Evolutionary conservation across 2,888 invertebrate species (phyloP), one percentile per base, ranked within the genome.

Genomic region (Sphinx pinastri): DNA sequence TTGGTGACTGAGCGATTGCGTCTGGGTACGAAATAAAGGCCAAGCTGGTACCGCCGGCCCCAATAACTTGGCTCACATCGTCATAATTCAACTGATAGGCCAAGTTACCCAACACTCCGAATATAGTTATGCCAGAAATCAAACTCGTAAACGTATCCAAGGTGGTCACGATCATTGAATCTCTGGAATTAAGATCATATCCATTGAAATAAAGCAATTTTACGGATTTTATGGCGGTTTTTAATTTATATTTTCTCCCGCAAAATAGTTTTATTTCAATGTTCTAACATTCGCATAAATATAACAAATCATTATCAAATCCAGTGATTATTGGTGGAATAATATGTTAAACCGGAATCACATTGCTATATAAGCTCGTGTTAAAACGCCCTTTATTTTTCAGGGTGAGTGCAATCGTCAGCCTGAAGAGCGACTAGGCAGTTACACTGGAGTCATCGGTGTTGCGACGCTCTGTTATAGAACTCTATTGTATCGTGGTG

Each of bases 11-110:
- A 0, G 97, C 95, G 71, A 98, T 96, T 2, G 97, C 97, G 79
- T 97, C 97, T 0, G 98, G 98, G 87, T 98, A 98, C 0, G 97
- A 97, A 51, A 98, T 95, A 81, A 98, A 98, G 0, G 98, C 98
- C 66, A 98, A 90, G 14, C 97, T 97, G 0, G 97, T 96, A 1
- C 97, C 98, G 55, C 96, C 96, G 54, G 94, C 87, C 2, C 96
- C 96, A 0, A 98, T 95, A 0, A 97, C 96, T 8, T 95, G 88
- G 5, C 91, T 82, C 1, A 97, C 95, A 69, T 96, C 95, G 38
- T 94, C 93, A 11, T 92, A 91, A 8, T 94, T 95, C 11, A 93
- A 94, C 80, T 96, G 96, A 78, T 96, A 90, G 0, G 97, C 97
- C 76, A 98, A 87, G 84, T 97, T 97, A 1, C 98, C 98, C 68